These are phyloP conservation scores for Aleiodes sp. DNA, from an alignment of 1,140 invertebrate species.

Conservation along the genomic window DNA sequence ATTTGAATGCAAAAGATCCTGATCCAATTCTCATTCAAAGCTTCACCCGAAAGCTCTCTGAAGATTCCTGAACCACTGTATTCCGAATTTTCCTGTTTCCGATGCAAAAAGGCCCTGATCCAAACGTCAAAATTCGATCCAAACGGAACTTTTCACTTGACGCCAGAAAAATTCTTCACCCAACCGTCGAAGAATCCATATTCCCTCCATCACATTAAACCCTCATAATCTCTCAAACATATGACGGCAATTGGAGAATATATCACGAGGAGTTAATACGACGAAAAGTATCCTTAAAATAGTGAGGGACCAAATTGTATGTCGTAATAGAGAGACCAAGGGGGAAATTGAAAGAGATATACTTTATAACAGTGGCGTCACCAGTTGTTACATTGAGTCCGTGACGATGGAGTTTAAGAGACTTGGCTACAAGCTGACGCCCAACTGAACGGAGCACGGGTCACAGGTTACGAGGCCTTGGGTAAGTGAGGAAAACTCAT, in stretches of 20 bases:
- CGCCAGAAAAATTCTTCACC: neutral
- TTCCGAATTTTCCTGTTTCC: too few relatives aligned
- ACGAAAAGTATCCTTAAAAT: slow-evolving; percentile 26
- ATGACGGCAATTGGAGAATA: slow-evolving; percentile 15
- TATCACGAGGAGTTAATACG: slow-evolving; percentile 33
- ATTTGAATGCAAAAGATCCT: too few relatives aligned
- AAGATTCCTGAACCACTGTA: too few relatives aligned
- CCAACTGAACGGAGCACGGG: slow-evolving; percentile 42
- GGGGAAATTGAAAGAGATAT: slow-evolving; percentile 36
- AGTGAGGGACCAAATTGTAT: too few relatives aligned
- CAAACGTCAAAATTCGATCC: too few relatives aligned
- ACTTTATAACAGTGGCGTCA: slow-evolving; percentile 65
- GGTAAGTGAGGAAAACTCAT: slow-evolving; percentile 21
- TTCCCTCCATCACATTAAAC: neutral
- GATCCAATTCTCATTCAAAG: too few relatives aligned
- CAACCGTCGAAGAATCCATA: neutral
- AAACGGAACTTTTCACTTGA: neutral
- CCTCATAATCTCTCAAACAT: neutral
- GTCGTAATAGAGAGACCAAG: slow-evolving; percentile 20
- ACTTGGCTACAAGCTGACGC: slow-evolving; percentile 66
- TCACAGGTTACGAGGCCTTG: slow-evolving; percentile 37
- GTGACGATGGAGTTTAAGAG: slow-evolving; percentile 60
- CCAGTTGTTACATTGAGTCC: slow-evolving; percentile 58
- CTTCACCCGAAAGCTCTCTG: too few relatives aligned
- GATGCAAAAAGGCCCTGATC: too few relatives aligned